Percentiles rank a stretch among this genome's conserved stretches.
phyloP scores from a whole-genome alignment of 2,113 vertebrate species.

The Crocuta crocuta region DNA sequence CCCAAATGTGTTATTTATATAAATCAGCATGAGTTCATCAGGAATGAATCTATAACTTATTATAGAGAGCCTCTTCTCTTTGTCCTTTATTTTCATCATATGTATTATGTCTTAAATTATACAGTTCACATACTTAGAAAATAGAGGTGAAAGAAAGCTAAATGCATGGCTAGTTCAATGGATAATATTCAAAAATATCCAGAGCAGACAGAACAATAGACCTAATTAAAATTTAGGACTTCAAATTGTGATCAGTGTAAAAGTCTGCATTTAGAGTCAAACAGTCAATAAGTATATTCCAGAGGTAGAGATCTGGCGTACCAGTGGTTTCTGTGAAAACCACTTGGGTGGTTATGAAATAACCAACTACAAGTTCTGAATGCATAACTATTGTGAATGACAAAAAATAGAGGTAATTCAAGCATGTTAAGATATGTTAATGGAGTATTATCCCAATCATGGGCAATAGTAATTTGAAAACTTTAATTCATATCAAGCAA shows the following conservation, averaged over 20 bases:
- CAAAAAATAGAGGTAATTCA: conserved; percentile 4
- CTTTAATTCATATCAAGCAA: neutral
- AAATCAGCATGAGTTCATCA: neutral
- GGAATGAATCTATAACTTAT: conserved; percentile 2
- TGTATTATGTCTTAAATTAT: neutral
- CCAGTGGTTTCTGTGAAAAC: neutral
- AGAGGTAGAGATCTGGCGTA: neutral
- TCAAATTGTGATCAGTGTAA: neutral
- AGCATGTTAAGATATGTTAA: neutral
- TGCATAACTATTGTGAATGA: neutral
- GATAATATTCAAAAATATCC: conserved; percentile 5
- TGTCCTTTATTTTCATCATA: neutral
- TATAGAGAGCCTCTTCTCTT: neutral
- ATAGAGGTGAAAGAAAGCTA: neutral
- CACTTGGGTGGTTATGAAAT: neutral
- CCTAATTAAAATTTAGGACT: neutral
- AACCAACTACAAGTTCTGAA: neutral
- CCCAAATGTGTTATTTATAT: neutral
- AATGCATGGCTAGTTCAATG: neutral
- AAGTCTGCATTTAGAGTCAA: neutral
- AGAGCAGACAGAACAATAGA: neutral
- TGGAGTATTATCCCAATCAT: neutral
- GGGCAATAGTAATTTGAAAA: conserved; percentile 10
- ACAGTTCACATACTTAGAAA: neutral
- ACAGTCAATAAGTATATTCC: neutral